A percentile compares a stretch with the other conserved stretches of the same genome.
phyloP scores from a whole-genome alignment of 1,140 invertebrate genomes.

The Luehdorfia chinensis region DNA sequence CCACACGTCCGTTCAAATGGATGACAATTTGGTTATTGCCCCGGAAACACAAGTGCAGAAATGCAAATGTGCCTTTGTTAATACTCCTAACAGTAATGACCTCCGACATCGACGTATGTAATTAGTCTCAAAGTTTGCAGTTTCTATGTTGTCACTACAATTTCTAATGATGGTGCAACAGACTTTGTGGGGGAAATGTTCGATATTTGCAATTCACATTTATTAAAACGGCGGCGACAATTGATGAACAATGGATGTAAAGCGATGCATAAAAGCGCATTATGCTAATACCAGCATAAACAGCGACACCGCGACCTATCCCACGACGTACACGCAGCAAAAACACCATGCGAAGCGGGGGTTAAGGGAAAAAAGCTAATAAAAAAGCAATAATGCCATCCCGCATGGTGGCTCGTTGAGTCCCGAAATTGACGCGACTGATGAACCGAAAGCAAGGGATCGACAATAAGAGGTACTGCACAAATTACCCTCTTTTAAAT shows the following conservation, averaged over 20 bases:
- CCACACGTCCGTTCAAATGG: conserved; percentile 51
- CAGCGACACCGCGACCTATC: conserved; percentile 65
- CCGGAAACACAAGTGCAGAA: conserved; percentile 62
- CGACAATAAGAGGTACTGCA: conserved; percentile 5
- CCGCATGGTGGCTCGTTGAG: conserved; percentile 74
- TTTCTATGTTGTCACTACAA: too few species aligned
- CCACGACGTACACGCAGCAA: conserved; percentile 64
- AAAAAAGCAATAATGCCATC: conserved; percentile 75
- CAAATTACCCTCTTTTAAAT: conserved; percentile 17
- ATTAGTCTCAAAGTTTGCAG: conserved; percentile 53
- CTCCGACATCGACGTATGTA: conserved; percentile 46
- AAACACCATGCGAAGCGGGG: conserved; percentile 64
- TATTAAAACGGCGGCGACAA: conserved; percentile 36
- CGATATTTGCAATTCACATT: conserved; percentile 29
- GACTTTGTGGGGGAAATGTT: conserved; percentile 23
- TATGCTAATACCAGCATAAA: conserved; percentile 76
- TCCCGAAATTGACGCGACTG: conserved; percentile 66
- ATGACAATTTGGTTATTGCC: conserved; percentile 60
- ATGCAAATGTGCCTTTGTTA: conserved; percentile 68
- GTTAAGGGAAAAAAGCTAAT: conserved; percentile 65
- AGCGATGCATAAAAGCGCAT: conserved; percentile 45
- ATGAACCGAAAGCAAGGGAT: conserved; percentile 67
- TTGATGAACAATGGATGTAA: conserved; percentile 42
- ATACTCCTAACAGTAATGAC: conserved; percentile 49
- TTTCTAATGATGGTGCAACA: conserved; percentile 23